A percentile compares a stretch with the other conserved stretches of the same genome.
Conservation (phyloP, 2,797 vertebrate species). For the Sebastes iracundus region DNA sequence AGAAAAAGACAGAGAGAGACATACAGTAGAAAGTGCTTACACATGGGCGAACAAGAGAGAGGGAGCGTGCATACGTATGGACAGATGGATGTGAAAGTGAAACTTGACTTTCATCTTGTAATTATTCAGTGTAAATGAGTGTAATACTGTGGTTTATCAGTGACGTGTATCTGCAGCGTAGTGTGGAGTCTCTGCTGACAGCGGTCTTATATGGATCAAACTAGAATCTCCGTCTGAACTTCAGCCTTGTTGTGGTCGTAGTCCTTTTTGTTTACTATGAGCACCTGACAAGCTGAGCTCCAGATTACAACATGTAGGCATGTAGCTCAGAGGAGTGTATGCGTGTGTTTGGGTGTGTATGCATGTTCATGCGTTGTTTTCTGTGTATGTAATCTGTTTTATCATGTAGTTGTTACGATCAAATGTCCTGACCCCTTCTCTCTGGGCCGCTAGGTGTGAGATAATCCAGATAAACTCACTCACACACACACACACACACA, state of each 20-base stretch:
- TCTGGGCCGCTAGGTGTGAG: conserved; percentile 32
- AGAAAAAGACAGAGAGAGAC: neutral
- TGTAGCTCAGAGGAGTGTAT: neutral
- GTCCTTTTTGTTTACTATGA: conserved; percentile 16
- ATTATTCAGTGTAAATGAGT: neutral
- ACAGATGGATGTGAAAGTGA: neutral
- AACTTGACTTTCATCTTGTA: neutral
- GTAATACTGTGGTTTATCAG: neutral
- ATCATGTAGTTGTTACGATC: conserved; percentile 43
- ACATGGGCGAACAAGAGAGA: neutral
- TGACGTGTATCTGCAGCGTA: neutral
- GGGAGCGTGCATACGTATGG: neutral
- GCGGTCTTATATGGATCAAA: too few species aligned
- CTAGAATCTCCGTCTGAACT: neutral
- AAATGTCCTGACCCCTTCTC: conserved; percentile 33
- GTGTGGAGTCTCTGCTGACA: neutral
- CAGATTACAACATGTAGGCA: conserved; percentile 31
- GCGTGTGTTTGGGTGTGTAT: conserved; percentile 27
- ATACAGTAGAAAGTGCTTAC: neutral
- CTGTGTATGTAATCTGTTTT: conserved; percentile 41
- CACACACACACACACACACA: neutral
- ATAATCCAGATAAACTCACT: conserved; percentile 52
- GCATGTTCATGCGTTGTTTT: conserved; percentile 18
- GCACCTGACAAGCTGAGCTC: conserved; percentile 13
- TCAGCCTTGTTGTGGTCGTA: neutral